phyloP scores from a whole-genome alignment of 2,113 vertebrate genomes.

The Glaucomys volans region DNA sequence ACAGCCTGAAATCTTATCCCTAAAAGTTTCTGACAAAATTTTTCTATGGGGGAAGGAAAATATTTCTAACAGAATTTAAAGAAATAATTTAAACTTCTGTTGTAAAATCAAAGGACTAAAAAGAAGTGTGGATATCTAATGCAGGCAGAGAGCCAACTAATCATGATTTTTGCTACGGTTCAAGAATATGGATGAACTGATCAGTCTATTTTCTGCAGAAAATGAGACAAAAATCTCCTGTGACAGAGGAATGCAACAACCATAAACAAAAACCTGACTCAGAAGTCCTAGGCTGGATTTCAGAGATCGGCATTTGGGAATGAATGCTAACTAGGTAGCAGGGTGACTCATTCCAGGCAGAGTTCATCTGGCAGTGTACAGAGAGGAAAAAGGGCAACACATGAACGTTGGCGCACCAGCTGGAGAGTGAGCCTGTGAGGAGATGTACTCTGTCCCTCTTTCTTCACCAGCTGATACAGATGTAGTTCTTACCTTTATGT shows the following conservation, averaged over 20 bases:
- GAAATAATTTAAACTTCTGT: conserved; percentile 42
- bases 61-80: conserved; percentile 57
- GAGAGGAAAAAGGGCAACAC: neutral
- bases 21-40: conserved; percentile 36
- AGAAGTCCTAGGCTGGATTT: conserved; percentile 69
- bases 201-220: conserved; percentile 57
- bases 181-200: conserved; percentile 47
- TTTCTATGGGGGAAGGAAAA: neutral
- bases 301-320: conserved; percentile 56
- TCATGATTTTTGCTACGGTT: conserved; percentile 24
- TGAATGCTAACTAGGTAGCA: conserved; percentile 44
- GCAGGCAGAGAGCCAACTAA: neutral
- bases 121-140: neutral
- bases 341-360: conserved; percentile 66
- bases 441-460: neutral
- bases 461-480: neutral
- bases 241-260: conserved; percentile 67
- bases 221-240: conserved; percentile 65
- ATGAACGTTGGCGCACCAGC: neutral
- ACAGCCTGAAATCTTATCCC: conserved; percentile 48
- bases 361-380: conserved; percentile 27
- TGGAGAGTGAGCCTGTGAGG: neutral
- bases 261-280: conserved; percentile 74
- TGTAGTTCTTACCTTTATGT: neutral
- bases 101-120: conserved; percentile 39